These are phyloP conservation scores for Sinocyclocheilus maitianheensis DNA, from an alignment of 2,113 vertebrate genomes.

Conservation along the genomic window DNA sequence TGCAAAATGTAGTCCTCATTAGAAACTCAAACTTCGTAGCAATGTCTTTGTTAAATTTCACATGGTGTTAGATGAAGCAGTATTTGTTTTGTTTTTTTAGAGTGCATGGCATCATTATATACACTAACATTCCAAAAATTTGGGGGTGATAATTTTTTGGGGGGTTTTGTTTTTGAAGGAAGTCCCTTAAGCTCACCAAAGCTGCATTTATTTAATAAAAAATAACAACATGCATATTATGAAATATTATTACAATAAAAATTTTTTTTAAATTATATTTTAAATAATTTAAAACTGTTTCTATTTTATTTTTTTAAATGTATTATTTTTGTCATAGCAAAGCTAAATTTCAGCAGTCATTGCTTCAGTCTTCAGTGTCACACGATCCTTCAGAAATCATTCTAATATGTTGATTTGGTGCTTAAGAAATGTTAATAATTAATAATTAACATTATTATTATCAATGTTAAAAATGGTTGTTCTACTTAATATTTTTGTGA, in stretches of 20 bases:
- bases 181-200: too few relatives aligned
- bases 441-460: not conserved
- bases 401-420: not conserved
- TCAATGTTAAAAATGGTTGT: not conserved
- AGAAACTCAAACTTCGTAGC: not conserved
- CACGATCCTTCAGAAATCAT: not conserved
- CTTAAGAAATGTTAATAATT: not conserved
- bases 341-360: not conserved
- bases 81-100: too few relatives aligned
- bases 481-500: not conserved
- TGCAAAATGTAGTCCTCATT: not conserved
- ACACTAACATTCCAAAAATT: too few relatives aligned
- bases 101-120: too few relatives aligned
- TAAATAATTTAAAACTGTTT: not conserved
- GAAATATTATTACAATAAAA: not conserved
- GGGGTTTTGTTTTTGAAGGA: too few relatives aligned
- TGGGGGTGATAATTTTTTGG: too few relatives aligned
- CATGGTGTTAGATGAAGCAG: not conserved
- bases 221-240: not conserved
- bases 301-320: too few relatives aligned
- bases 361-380: not conserved
- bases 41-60: not conserved
- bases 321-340: not conserved
- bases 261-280: not conserved
- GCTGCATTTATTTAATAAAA: not conserved